These are phyloP conservation scores for Dastarcus helophoroides DNA, from an alignment of 2,888 invertebrate species.

Conservation along the genomic window DNA sequence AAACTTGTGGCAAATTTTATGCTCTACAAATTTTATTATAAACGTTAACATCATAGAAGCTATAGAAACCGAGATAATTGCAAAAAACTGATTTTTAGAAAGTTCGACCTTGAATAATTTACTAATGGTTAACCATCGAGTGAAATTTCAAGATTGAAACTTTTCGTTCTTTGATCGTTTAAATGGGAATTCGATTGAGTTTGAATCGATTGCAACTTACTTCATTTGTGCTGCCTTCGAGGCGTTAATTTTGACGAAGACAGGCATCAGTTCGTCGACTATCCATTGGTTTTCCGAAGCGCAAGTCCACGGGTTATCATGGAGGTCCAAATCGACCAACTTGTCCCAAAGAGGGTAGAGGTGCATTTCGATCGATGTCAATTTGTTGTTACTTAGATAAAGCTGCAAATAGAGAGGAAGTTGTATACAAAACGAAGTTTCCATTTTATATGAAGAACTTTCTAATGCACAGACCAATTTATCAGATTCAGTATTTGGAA, in stretches of 20 bases:
- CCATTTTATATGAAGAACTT: no score
- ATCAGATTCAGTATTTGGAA: not conserved
- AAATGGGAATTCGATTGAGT: no score
- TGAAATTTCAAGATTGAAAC: no score
- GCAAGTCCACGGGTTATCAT: slow-evolving; percentile 65
- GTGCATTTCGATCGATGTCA: slow-evolving; percentile 52
- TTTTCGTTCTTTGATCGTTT: no score
- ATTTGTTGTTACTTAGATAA: slow-evolving; percentile 59
- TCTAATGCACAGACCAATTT: not conserved
- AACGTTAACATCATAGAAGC: no score
- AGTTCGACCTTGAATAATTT: no score
- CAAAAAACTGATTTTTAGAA: no score
- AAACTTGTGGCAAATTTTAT: no score
- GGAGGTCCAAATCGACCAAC: slow-evolving; percentile 53
- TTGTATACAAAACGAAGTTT: not conserved
- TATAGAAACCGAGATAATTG: no score
- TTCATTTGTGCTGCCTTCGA: slow-evolving; percentile 38
- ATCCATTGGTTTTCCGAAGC: slow-evolving; percentile 72
- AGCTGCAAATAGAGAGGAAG: slow-evolving; percentile 41
- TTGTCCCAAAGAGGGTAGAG: slow-evolving; percentile 59
- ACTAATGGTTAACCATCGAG: no score
- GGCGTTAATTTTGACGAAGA: slow-evolving; percentile 38
- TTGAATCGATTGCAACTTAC: slow-evolving; percentile 30
- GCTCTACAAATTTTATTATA: no score
- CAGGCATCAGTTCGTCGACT: slow-evolving; percentile 50